Evolutionary conservation across 2,113 vertebrate species (phyloP).

Genomic region (Hypanus sabinus): DNA sequence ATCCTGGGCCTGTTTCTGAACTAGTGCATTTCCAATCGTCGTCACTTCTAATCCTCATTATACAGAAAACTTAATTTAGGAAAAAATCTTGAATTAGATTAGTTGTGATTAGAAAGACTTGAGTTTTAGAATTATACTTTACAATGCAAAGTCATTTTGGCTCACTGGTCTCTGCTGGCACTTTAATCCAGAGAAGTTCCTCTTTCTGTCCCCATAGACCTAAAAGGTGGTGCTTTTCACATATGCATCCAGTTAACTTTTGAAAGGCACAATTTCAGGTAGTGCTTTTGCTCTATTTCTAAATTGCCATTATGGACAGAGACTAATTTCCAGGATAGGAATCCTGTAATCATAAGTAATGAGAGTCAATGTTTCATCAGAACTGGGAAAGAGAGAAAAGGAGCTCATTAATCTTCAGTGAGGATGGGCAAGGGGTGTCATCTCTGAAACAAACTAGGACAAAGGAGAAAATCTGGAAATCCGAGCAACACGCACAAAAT

Average conservation of each 20-base stretch:
- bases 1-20: not conserved
- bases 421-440: too few species aligned
- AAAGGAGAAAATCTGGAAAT: too few species aligned
- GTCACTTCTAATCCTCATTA: not conserved
- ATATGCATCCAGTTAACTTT: too few species aligned
- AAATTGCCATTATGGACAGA: not conserved
- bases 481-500: too few species aligned
- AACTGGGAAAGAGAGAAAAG: too few species aligned
- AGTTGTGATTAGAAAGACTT: not conserved
- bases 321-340: not conserved
- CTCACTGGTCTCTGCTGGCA: not conserved
- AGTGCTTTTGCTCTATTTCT: not conserved
- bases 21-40: not conserved
- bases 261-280: not conserved
- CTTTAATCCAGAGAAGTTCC: not conserved
- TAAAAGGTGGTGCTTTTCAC: not conserved
- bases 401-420: too few species aligned
- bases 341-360: not conserved
- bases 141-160: not conserved
- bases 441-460: too few species aligned
- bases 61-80: not conserved
- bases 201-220: not conserved
- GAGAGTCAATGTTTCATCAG: too few species aligned
- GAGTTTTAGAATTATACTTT: not conserved
- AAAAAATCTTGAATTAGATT: not conserved